Percentiles rank a stretch among this genome's conserved stretches.
Evolutionary conservation across 1,140 invertebrate genomes (phyloP).

Genomic region (Drosophila melanica): DNA sequence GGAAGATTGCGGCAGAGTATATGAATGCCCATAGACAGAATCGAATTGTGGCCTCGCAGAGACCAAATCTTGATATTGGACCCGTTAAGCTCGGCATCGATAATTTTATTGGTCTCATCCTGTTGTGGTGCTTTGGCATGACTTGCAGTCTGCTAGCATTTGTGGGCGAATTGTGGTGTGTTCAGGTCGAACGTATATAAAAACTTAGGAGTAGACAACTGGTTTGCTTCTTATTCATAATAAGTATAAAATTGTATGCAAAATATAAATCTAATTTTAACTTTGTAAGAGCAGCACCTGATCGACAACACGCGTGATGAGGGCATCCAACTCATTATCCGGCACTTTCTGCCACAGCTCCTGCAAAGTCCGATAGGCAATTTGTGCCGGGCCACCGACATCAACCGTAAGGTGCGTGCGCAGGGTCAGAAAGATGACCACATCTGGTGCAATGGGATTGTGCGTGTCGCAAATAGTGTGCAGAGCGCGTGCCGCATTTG

Average conservation of each 20-base stretch:
- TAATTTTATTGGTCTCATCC: constrained; percentile 68
- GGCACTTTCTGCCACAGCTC: constrained; percentile 61
- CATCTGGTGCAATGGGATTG: constrained; percentile 60
- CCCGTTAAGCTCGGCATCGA: constrained; percentile 66
- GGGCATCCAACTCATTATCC: constrained; percentile 62
- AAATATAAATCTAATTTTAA: background rate
- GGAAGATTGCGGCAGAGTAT: constrained; percentile 65
- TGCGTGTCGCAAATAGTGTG: constrained; percentile 74
- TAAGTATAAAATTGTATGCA: background rate
- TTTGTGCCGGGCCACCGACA: constrained; percentile 8
- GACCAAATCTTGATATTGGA: constrained; percentile 56
- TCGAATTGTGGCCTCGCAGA: constrained; percentile 61
- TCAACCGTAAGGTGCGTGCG: constrained; percentile 15
- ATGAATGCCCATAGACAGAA: constrained; percentile 70
- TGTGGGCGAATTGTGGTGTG: constrained; percentile 47
- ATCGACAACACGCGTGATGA: constrained; percentile 75
- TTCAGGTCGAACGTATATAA: background rate
- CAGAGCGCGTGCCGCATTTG: constrained; percentile 62
- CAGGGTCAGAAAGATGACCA: constrained; percentile 75
- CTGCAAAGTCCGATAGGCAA: constrained; percentile 52
- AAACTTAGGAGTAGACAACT: background rate
- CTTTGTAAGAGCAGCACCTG: constrained; percentile 50
- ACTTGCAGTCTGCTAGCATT: constrained; percentile 64
- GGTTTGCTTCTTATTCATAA: background rate
- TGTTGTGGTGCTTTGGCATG: constrained; percentile 72